Evolutionary conservation across 2,797 vertebrate genomes (phyloP), one percentile per base, ranked within the genome.

Genomic region (Labeo calbasu): DNA sequence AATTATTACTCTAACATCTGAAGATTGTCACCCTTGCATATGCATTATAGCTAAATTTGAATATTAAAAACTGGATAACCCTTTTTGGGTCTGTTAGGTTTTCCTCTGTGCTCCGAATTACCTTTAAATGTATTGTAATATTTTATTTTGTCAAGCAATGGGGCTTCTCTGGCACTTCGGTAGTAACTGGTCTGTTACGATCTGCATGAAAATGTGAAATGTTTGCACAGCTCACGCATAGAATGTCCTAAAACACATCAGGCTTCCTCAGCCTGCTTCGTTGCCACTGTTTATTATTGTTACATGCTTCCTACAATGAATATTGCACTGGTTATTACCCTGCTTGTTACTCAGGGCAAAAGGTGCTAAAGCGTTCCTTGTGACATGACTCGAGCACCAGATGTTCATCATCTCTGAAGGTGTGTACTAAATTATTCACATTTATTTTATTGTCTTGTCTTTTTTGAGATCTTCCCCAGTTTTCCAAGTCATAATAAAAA

Each of bases 311-410:
- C 51, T 71, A 13, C 51, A 50, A 23, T 17, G 7, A 25, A 61
- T 63, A 43, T 70, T 84, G 83, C 66, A 43, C 68, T 84, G 1
- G 83, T 51, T 78, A 36, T 63, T 57, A 81, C 19, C 77, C 70
- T 75, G 79, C 63, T 85, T 84, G 46, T 83, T 83, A 83, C 88
- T 89, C 88, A 87, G 86, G 88, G 85, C 83, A 69, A 86, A 72
- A 72, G 77, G 82, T 87, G 84, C 87, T 87, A 81, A 76, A 14
- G 28, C 50, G 23, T 81, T 48, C 57, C 25, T 32, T 65, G 51
- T 43, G 73, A 76, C 80, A 17, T 66, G 84, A 80, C 55, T 48
- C 21, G 4, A 50, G n/a, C 53, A 15, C 72, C 75, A 77, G 48
- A 70, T 43, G 10, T 10, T 21, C 53, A 61, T 82, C 43, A 11